Base-by-base conservation (phyloP, 2,888 invertebrate species). In the Therioaphis trifolii region DNA sequence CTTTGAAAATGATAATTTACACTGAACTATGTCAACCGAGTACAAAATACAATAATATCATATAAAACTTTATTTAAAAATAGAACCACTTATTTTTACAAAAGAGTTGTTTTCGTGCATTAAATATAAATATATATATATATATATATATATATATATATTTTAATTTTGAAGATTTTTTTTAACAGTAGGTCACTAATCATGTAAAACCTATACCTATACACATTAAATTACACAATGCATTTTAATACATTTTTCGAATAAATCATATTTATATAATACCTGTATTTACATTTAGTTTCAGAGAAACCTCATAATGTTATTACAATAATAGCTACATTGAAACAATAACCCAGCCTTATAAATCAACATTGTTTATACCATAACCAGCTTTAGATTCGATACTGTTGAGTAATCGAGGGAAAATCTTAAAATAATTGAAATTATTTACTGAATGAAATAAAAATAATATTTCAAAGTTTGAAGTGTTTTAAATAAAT, bases 31-130 rank as follows among this genome's bases (percentile, higher is more conserved):
- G n/a, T n/a, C n/a, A 15, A 21, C 2, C 29, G 35, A 66, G 11
- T n/a, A 66, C 40, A 40, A 21, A 66, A 35, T 11, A 66, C n/a
- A 40, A 21, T 21, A 40, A 2, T 46, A 63, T 29, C 27, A 29
- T 77, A 63, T 49, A 77, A 77, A 77, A 63, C 46, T 63, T 49
- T 77, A 63, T 77, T 77, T 43, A 63, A 77, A 63, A 49, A 77
- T 63, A 77, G 49, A 63, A 40, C 55, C 12, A 63, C 15, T 77
- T 77, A n/a, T n/a, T 77, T 77, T 77, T 7, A 63, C 14, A 77
- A 15, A 49, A 63, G 43, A 76, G 27, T 77, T 46, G 43, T 4
- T 75, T 75, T 58, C 14, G 24, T 58, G 9, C 24, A n/a, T n/a
- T n/a, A n/a, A n/a, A n/a, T n/a, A n/a, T n/a, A n/a, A n/a, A n/a